Evolutionary conservation across 2,113 vertebrate species (phyloP), one percentile per base, ranked within the genome.

Genomic region (Passer domesticus): DNA sequence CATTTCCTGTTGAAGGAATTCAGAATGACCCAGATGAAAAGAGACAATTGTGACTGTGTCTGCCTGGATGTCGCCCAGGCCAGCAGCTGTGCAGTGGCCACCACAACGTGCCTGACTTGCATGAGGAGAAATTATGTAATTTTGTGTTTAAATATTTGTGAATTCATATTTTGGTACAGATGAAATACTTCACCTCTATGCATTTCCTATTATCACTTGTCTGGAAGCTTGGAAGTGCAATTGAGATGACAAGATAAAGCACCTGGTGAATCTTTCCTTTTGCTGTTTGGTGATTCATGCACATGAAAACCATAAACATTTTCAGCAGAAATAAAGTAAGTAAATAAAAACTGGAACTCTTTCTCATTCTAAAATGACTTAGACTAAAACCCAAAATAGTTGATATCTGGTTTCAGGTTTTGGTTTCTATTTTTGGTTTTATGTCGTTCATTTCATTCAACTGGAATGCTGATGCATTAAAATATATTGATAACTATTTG

Each of bases 1-100:
- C 96, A 96, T 96, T 97, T 98, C 97, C 97, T 98, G 97, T 96
- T 95, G 97, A 96, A 97, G 95, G 95, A 98, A 98, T 98, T 97
- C 94, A 98, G 96, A 97, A 97, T 83, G 96, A 97, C 97, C 93
- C 31, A 94, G 96, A 97, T 98, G 97, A 98, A 98, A 97, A 94
- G 92, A 96, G 95, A 98, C 95, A 97, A 97, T 96, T 97, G 94
- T 96, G 96, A 96, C 97, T 98, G 86, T 96, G 96, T 98, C 96
- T 96, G 96, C 94, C 95, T 98, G 97, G 97, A 98, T 96, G 97
- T 85, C 59, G 52, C 96, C 97, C 98, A 97, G 97, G 95, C 95
- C 96, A 93, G 97, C 98, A 98, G 98, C 98, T 98, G 98, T 98
- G 97, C 52, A 25, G 76, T 96, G 92, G 95, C 83, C 94, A 96